phyloP scores from a whole-genome alignment of 1,140 invertebrate genomes.

The Leptoteleia sp. region DNA sequence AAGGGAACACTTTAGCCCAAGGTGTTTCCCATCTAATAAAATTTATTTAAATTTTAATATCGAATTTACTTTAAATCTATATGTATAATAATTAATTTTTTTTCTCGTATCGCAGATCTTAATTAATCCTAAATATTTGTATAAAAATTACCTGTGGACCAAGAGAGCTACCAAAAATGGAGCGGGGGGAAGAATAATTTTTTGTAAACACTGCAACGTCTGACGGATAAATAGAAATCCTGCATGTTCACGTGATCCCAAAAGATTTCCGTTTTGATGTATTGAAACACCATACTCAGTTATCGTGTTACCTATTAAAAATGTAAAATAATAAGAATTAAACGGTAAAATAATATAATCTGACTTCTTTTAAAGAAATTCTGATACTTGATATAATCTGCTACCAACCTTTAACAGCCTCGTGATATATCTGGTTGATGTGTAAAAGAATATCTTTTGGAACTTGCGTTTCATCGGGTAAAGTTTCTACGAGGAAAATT shows the following conservation, averaged over 20 bases:
- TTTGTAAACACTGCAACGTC: constrained; percentile 91
- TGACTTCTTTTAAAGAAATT: no score
- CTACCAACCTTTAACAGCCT: constrained; percentile 87
- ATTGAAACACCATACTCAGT: constrained; percentile 88
- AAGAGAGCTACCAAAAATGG: constrained; percentile 91
- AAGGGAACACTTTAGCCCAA: constrained; percentile 92
- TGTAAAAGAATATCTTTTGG: constrained; percentile 91
- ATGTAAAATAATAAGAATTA: constrained; percentile 4
- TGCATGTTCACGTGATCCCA: constrained; percentile 90
- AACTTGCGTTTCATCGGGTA: constrained; percentile 85
- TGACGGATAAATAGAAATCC: constrained; percentile 92
- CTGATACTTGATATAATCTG: constrained; percentile 25
- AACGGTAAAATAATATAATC: no score
- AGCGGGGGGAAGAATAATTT: constrained; percentile 87
- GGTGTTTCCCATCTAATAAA: constrained; percentile 89
- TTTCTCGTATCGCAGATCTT: no score
- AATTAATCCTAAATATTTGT: neutral
- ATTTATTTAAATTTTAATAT: no score
- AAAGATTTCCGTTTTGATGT: constrained; percentile 84
- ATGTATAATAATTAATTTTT: no score
- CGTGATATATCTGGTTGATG: constrained; percentile 88
- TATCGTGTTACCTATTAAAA: constrained; percentile 84
- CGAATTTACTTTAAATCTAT: no score
- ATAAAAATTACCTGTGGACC: constrained; percentile 85
- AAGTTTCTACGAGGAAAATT: constrained; percentile 89